phyloP scores from a whole-genome alignment of 2,797 vertebrate genomes.

The Thamnophis elegans region DNA sequence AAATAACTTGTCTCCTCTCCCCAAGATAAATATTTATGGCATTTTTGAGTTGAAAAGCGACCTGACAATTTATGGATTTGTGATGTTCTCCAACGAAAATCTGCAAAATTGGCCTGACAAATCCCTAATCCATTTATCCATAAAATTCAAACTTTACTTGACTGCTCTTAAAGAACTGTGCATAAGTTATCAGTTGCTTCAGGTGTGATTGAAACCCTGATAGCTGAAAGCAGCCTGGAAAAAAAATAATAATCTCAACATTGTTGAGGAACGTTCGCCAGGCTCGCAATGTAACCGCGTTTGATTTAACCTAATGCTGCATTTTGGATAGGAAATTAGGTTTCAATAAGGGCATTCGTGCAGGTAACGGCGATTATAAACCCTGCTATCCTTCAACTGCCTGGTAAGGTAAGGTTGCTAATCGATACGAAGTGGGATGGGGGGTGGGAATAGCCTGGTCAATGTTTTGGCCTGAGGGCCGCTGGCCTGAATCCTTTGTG shows the following conservation, averaged over 20 bases:
- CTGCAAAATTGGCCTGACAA: conserved; percentile 50
- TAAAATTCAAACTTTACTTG: conserved; percentile 44
- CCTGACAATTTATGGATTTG: conserved; percentile 49
- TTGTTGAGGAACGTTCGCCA: rapidly evolving
- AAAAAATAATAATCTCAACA: conserved; percentile 2
- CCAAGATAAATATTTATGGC: conserved; percentile 35
- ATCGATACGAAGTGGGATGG: neutral
- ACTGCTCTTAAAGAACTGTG: conserved; percentile 36
- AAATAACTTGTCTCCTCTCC: conserved; percentile 42
- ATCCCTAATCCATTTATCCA: conserved; percentile 49
- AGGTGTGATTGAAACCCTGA: neutral
- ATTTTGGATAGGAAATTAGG: neutral
- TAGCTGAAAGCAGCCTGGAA: conserved; percentile 21
- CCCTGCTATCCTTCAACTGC: no score
- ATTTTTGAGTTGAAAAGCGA: conserved; percentile 49
- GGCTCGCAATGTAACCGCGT: neutral
- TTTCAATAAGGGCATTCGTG: neutral
- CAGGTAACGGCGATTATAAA: neutral
- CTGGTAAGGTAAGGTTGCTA: neutral
- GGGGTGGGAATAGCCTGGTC: neutral
- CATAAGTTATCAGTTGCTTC: conserved; percentile 37
- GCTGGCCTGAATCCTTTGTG: neutral
- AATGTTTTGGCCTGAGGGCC: neutral
- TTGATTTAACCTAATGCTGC: neutral
- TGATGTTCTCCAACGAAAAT: conserved; percentile 50